A percentile compares a stretch with the other conserved stretches of the same genome.
Conservation (phyloP, 1,140 invertebrate species). For the Dinoponera quadriceps region DNA sequence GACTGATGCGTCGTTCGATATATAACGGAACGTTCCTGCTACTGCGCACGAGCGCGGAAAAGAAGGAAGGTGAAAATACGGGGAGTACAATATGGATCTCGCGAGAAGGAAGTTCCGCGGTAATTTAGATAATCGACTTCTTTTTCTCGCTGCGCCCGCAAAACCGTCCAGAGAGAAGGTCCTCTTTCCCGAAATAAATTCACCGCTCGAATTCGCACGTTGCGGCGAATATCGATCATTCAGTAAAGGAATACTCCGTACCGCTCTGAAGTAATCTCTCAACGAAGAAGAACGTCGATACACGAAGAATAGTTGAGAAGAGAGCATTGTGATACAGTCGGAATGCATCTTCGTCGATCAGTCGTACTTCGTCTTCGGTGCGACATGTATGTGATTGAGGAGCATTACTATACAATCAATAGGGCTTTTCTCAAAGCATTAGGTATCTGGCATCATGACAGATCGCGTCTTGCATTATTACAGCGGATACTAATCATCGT, state of each 20-base stretch:
- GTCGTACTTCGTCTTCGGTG: no score
- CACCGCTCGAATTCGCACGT: neutral
- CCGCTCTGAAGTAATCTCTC: neutral
- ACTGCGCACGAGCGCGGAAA: slow-evolving; percentile 25
- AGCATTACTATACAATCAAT: no score
- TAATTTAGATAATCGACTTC: neutral
- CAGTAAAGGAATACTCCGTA: neutral
- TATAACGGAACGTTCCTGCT: neutral
- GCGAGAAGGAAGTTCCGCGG: neutral
- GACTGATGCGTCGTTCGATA: neutral
- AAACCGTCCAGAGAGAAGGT: neutral
- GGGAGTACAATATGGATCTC: neutral
- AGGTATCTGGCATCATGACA: no score
- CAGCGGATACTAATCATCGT: no score
- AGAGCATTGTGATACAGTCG: neutral
- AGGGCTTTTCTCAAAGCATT: no score
- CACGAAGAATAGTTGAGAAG: no score
- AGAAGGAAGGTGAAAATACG: neutral
- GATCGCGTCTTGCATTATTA: no score
- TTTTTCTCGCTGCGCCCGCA: neutral
- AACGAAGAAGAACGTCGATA: neutral
- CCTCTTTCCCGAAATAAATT: neutral
- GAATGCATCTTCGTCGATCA: no score
- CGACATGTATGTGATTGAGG: no score
- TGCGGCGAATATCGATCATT: neutral